Conservation (phyloP, 2,888 invertebrate species). For the Mesopsocus fuscifrons region DNA sequence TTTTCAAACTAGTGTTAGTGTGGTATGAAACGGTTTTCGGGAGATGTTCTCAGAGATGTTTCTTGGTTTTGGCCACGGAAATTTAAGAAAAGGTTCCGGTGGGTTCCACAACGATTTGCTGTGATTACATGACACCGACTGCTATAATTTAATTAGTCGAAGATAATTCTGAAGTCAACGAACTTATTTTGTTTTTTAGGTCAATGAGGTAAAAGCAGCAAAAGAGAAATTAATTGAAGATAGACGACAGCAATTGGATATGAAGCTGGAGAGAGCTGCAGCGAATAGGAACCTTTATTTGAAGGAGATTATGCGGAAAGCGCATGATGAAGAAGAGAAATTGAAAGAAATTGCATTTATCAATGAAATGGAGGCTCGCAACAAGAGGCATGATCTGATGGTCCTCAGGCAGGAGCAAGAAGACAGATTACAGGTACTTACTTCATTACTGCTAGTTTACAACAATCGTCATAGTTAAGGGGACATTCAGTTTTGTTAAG, state of each 20-base stretch:
- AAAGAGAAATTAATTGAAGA: constrained; percentile 75
- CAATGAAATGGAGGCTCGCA: constrained; percentile 86
- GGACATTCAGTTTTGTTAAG: constrained; percentile 8
- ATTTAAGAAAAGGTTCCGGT: too few species aligned
- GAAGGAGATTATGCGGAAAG: constrained; percentile 74
- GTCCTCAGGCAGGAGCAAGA: constrained; percentile 61
- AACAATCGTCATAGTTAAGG: too few species aligned
- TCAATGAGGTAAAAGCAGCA: constrained; percentile 44
- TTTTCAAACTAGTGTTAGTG: constrained; percentile 35
- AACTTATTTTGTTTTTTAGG: too few species aligned
- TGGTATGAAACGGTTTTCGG: background rate
- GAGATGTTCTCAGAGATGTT: constrained; percentile 17
- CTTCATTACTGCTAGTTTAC: too few species aligned
- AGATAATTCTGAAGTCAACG: too few species aligned
- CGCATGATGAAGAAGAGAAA: constrained; percentile 94
- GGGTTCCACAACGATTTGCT: too few species aligned
- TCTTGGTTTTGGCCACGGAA: too few species aligned
- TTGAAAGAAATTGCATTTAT: constrained; percentile 95
- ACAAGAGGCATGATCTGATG: constrained; percentile 78
- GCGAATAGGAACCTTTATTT: constrained; percentile 73
- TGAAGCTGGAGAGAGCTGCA: constrained; percentile 63
- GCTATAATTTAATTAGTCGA: too few species aligned
- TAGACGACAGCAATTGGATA: constrained; percentile 42
- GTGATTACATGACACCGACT: too few species aligned
- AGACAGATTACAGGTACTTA: constrained; percentile 36